Base-by-base conservation (phyloP, 1,140 invertebrate species). In the Venustaconcha ellipsiformis region DNA sequence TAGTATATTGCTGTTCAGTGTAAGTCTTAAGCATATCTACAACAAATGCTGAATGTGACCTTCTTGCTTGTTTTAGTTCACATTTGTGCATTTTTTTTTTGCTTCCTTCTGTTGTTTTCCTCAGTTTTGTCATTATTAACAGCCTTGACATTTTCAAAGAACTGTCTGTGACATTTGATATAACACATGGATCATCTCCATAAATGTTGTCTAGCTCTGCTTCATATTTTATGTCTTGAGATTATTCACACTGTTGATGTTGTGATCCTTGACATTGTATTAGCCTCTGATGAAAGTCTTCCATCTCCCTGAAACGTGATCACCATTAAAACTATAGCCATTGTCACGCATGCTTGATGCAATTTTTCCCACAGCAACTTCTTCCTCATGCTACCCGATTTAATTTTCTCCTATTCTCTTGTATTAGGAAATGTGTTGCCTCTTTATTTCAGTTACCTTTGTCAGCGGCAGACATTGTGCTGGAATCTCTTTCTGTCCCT, bases 221-320 rank as follows among this genome's bases (percentile, higher is more conserved):
- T 66, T 76, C 74, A 59, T 62, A 76, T 60, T 70, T 68, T 70
- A 71, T 18, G 74, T 76, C 56, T 66, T 76, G 13, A 20, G 11
- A 48, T 56, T 69, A n/a, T 55, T 59, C 18, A 68, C 68, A 70
- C 57, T 62, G 55, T 65, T 76, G 23, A 56, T 77, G 15, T 77
- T 66, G 12, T 55, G 23, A 56, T 77, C 75, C 68, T 72, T 72
- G 1, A 72, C 67, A 18, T 48, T 26, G 64, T 72, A 73, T 67
- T 78, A 78, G 30, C n/a, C 65, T 30, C 66, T 59, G 14, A 57
- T 58, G 14, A 78, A 2, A 23, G 70, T 72, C 58, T 78, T 78
- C 76, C 70, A 78, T 17, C 70, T 67, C 48, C 70, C 63, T 13
- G 26, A 57, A 56, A 78, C 66, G 64, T 78, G 70, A 8, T 73